phyloP scores from a whole-genome alignment of 2,888 invertebrate genomes.

The Chymomyza amoena region DNA sequence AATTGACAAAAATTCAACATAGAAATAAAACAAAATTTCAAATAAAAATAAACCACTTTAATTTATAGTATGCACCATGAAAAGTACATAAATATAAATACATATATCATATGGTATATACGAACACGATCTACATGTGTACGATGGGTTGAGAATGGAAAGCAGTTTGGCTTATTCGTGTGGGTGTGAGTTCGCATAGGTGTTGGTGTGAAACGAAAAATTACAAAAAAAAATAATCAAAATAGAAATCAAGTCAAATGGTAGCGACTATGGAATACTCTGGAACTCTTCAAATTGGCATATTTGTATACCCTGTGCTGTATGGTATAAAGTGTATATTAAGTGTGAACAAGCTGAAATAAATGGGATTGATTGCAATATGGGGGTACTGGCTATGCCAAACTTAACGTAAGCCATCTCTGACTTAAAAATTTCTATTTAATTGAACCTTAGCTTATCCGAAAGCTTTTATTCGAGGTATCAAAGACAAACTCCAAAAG shows the following conservation, averaged over 20 bases:
- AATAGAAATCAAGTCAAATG: background rate
- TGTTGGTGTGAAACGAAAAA: background rate
- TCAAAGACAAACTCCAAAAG: no score
- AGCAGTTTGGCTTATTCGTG: background rate
- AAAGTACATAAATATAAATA: background rate
- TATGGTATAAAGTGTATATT: no score
- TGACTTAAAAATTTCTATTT: no score
- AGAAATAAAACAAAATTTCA: background rate
- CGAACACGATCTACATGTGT: background rate
- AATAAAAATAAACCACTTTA: conserved; percentile 1
- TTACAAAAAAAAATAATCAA: background rate
- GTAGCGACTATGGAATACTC: background rate
- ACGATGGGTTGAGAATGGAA: background rate
- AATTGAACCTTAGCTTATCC: no score
- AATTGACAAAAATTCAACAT: conserved; percentile 53
- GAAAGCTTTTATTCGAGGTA: no score
- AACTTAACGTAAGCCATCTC: no score
- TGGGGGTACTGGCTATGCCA: no score
- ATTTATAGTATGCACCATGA: background rate
- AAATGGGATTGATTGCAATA: no score
- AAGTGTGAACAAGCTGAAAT: no score
- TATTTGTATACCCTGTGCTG: no score
- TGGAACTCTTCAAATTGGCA: background rate
- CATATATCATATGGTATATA: background rate
- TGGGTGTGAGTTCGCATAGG: background rate